A percentile compares a stretch with the other conserved stretches of the same genome.
Conservation (phyloP, 2,113 vertebrate species). For the Trochalopteron elliotii region DNA sequence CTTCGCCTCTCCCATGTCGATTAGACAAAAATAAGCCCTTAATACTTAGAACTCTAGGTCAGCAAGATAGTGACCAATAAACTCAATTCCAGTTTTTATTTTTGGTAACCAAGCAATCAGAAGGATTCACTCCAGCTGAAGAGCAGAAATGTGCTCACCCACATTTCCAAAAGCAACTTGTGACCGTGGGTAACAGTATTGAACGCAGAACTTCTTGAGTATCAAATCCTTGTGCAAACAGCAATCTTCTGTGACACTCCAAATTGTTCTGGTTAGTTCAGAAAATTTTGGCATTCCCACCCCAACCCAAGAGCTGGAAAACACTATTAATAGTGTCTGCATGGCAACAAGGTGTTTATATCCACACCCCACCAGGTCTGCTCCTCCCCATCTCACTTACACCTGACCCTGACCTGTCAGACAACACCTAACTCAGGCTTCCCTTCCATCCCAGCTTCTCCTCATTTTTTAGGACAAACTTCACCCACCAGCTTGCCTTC, state of each 20-base stretch:
- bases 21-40: conserved; percentile 24
- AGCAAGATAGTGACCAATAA: conserved; percentile 1
- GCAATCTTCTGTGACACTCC: neutral
- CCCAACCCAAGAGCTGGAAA: neutral
- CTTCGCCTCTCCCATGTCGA: neutral
- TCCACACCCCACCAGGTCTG: neutral
- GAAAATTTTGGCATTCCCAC: neutral
- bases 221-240: neutral
- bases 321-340: neutral
- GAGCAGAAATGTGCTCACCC: neutral
- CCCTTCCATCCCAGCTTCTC: neutral
- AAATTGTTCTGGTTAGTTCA: neutral
- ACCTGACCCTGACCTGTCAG: conserved; percentile 5
- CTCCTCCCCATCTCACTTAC: neutral
- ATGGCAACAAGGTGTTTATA: neutral
- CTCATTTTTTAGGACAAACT: conserved; percentile 23
- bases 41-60: neutral
- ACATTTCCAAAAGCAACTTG: neutral
- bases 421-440: neutral
- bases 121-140: neutral
- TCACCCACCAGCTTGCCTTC: conserved; percentile 1
- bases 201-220: neutral
- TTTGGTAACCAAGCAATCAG: neutral
- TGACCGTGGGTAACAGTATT: neutral
- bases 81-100: neutral